Evolutionary conservation across 2,113 vertebrate genomes (phyloP).

Genomic region (Phalacrocorax carbo): DNA sequence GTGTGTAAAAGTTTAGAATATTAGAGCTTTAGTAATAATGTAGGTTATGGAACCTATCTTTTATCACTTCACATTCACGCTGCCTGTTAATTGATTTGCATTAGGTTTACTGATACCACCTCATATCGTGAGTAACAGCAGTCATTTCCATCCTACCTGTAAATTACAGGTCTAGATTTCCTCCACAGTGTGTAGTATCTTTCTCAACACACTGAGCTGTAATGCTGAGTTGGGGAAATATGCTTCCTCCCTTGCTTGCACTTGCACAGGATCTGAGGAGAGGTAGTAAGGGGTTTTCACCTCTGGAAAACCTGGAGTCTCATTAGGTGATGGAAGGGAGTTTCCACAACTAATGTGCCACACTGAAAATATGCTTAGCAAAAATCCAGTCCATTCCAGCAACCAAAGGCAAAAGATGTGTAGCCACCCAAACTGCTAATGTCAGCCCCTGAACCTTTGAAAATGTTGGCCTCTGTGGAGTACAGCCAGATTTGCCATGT

Average conservation of each 20-base stretch:
- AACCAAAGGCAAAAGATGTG: background rate
- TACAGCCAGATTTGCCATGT: background rate
- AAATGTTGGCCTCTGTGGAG: background rate
- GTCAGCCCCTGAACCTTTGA: background rate
- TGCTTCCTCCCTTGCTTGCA: background rate
- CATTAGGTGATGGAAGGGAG: background rate
- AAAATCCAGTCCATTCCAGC: background rate
- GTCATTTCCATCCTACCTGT: background rate
- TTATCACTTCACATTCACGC: background rate
- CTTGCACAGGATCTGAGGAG: background rate
- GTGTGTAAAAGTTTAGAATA: background rate
- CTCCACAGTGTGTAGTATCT: background rate
- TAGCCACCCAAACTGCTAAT: background rate
- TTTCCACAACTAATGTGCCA: accelerated
- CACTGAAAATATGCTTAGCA: background rate
- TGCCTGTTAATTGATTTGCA: background rate
- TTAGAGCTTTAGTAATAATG: background rate
- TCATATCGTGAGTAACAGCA: background rate
- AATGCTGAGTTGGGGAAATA: background rate
- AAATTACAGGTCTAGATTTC: background rate
- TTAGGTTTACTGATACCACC: background rate
- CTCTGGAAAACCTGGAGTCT: background rate
- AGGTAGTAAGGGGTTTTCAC: accelerated
- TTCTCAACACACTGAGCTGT: background rate
- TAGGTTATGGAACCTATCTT: background rate